Percentiles rank a stretch among this genome's conserved stretches.
Conservation (phyloP, 2,797 vertebrate species). For the Perdix hodgsoniae region DNA sequence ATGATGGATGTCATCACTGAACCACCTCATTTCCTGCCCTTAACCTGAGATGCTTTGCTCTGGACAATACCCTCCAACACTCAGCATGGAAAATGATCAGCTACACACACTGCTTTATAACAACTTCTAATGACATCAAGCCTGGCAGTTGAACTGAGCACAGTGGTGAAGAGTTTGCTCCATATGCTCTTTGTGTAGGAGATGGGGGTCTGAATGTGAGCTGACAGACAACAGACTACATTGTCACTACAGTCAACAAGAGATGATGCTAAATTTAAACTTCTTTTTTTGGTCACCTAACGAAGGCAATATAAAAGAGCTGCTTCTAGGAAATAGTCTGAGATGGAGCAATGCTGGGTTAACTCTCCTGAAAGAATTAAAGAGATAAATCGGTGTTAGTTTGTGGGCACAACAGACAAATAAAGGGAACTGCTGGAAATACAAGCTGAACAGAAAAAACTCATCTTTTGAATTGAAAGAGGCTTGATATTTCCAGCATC, state of each 20-base stretch:
- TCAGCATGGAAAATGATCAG: not conserved
- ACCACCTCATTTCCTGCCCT: not conserved
- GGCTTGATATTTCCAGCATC: not conserved
- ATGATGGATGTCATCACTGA: not conserved
- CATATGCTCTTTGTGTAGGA: accelerated
- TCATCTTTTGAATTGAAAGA: not conserved
- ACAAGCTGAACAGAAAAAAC: not conserved
- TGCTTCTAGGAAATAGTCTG: not conserved
- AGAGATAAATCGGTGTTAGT: not conserved
- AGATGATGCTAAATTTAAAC: not conserved
- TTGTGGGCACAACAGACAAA: not conserved
- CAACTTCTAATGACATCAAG: not conserved
- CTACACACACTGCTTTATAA: accelerated
- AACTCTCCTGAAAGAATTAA: not conserved
- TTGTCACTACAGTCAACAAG: not conserved
- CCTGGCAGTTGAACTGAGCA: not conserved
- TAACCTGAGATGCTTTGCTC: not conserved
- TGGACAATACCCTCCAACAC: not conserved
- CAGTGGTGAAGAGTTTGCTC: not conserved
- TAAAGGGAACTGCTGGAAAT: not conserved
- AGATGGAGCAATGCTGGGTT: not conserved
- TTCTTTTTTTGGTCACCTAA: not conserved
- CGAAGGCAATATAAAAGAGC: not conserved
- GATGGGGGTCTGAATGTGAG: not conserved
- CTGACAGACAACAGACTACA: not conserved